Evolutionary conservation across 2,113 vertebrate genomes (phyloP), one percentile per base, ranked within the genome.

Genomic region (Dipodomys ordii): DNA sequence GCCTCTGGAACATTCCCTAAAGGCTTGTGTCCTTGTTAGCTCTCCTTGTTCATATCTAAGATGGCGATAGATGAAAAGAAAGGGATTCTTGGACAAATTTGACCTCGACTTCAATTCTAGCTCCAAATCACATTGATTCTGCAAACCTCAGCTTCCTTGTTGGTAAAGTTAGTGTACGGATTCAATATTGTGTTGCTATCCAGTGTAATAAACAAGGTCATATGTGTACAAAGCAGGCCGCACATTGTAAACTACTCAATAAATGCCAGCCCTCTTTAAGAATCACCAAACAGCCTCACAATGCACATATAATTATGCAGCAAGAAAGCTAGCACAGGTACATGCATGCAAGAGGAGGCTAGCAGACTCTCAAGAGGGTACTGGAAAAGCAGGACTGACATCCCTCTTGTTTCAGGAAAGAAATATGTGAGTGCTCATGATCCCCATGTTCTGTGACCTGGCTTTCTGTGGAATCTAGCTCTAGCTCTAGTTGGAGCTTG

Each of bases 221-320:
- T 30, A 16, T 78, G 90, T 83, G 62, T 83, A 95, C 77, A 85
- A 84, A 90, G 44, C 4, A 78, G 74, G 62, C 5, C 10, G 67
- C 2, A 1, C 79, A 60, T 68, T 81, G 71, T 72, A 94, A 97
- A 93, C 83, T 88, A 91, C n/a, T 88, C 53, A 62, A 15, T 80
- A 92, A 87, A 78, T 92, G 60, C 92, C 87, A 83, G 35, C 39
- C 91, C 25, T 28, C 67, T 91, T 89, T 88, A 80, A 94, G 93
- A 83, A 82, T 88, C 39, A 30, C 72, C 18, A 83, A 76, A 79
- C 1, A 65, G n/a, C 6, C 13, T 91, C 60, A 53, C 53, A 3
- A 62, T 76, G 46, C 12, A 44, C 7, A 8, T 19, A 74, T 90
- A 88, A 77, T 92, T 84, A 89, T 2, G 76, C 2, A 83, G 18